Evolutionary conservation across 2,797 vertebrate genomes (phyloP), one percentile per base, ranked within the genome.

Genomic region (Sparus aurata): DNA sequence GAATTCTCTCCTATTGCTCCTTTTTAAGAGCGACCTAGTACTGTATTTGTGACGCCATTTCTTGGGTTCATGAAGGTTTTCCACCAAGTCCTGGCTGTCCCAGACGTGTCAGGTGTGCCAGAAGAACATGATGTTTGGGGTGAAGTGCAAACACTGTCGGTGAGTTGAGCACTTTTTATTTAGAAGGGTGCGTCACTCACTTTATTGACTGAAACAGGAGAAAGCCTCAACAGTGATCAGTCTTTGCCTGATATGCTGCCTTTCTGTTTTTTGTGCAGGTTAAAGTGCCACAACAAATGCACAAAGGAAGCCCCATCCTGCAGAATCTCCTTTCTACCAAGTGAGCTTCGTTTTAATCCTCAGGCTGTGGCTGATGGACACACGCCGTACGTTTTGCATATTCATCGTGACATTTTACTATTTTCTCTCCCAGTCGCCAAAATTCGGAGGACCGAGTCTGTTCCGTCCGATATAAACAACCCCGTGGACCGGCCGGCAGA

Each of bases 71-170:
- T 77, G 53, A 45, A 99, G 98, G 94, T 99, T 99, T 94, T 99
- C 98, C 10, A 99, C 98, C 9, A 99, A 98, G 92, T 99, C 98
- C 23, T 99, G 98, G 98, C 91, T 99, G 61, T 99, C 98, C 0
- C 98, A 99, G 95, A 96, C 96, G 2, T 99, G 98, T 92, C 97
- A 98, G n/a, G 98, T 99, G 87, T 99, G 98, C 93, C 97, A 98
- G 91, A 99, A 98, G 73, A 99, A 95, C 94, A 98, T 99, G 98
- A 99, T 99, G 95, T 99, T 99, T 3, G 98, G 98, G n/a, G 98
- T 99, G n/a, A 99, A 99, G 93, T 99, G 98, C 94, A 99, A 99
- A 95, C 97, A 99, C 80, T 99, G 98, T 85, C 89, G 90, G 92
- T 93, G 71, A 90, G 92, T 87, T 47, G 25, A 58, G 47, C 17